Evolutionary conservation across 2,888 invertebrate genomes (phyloP).

Genomic region (Alloscopus bannaensis): DNA sequence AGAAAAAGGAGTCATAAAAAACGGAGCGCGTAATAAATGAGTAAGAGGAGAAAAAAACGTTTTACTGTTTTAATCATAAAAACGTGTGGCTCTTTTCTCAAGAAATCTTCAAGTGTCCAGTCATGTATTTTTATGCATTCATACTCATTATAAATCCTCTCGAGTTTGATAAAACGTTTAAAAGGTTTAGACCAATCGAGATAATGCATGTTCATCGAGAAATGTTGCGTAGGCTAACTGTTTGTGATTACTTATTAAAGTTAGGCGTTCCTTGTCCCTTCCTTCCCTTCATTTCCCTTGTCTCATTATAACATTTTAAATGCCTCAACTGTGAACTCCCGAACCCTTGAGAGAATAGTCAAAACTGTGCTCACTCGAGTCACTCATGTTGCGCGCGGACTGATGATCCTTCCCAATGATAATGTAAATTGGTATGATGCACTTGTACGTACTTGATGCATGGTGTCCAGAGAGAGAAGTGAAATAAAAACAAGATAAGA

Average conservation of each 20-base stretch:
- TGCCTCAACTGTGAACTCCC: constrained; percentile 34
- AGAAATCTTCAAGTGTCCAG: background rate
- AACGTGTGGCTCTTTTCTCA: background rate
- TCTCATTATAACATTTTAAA: constrained; percentile 59
- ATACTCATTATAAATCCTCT: too few relatives aligned
- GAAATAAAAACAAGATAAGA: too few relatives aligned
- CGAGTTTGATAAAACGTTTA: too few relatives aligned
- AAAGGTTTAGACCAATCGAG: too few relatives aligned
- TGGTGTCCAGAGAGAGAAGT: constrained; percentile 53
- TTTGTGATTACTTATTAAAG: constrained; percentile 57
- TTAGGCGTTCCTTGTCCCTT: constrained; percentile 51
- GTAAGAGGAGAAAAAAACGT: background rate
- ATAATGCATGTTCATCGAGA: constrained; percentile 1
- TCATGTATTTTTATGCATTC: too few relatives aligned
- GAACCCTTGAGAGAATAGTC: constrained; percentile 36
- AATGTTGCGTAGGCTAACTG: constrained; percentile 17
- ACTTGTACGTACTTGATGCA: constrained; percentile 2
- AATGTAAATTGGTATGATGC: constrained; percentile 36
- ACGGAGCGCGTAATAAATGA: background rate
- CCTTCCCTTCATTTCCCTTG: constrained; percentile 26
- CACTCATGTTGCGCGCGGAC: constrained; percentile 29
- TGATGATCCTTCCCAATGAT: constrained; percentile 25
- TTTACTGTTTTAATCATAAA: background rate
- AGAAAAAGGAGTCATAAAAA: constrained; percentile 4
- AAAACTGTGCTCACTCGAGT: constrained; percentile 19